Percentiles rank a stretch among this genome's conserved stretches.
phyloP scores from a whole-genome alignment of 2,888 invertebrate species.

The Trimorus sp. region DNA sequence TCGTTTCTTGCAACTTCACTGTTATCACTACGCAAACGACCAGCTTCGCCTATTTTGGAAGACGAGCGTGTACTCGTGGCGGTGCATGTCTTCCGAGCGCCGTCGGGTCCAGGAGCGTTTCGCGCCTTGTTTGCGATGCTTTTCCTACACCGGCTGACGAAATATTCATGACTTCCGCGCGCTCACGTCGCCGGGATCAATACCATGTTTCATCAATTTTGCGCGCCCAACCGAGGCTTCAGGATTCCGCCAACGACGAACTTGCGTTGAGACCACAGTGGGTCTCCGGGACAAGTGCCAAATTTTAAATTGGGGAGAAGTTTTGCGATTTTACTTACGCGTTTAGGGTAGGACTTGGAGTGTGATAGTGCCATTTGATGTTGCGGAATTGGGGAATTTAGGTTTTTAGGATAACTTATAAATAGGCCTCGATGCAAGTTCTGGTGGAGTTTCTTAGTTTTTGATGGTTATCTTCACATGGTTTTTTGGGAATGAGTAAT shows the following conservation, averaged over 20 bases:
- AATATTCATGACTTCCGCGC: constrained; percentile 58
- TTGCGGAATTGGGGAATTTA: no score
- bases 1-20: constrained; percentile 19
- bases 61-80: constrained; percentile 5
- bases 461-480: no score
- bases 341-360: no score
- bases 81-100: constrained; percentile 48
- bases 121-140: constrained; percentile 45
- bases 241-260: constrained; percentile 14
- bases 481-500: no score
- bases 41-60: constrained; percentile 30
- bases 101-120: constrained; percentile 46
- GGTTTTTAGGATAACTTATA: no score
- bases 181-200: constrained; percentile 48
- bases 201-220: constrained; percentile 55
- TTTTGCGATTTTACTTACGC: no score
- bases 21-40: constrained; percentile 41
- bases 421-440: no score
- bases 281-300: no score
- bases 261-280: neutral
- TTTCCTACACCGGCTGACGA: constrained; percentile 44
- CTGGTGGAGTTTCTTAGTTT: no score
- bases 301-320: no score
- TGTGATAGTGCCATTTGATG: no score
- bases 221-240: constrained; percentile 31